Evolutionary conservation across 1,140 invertebrate genomes (phyloP).

Genomic region (Psix sp.): DNA sequence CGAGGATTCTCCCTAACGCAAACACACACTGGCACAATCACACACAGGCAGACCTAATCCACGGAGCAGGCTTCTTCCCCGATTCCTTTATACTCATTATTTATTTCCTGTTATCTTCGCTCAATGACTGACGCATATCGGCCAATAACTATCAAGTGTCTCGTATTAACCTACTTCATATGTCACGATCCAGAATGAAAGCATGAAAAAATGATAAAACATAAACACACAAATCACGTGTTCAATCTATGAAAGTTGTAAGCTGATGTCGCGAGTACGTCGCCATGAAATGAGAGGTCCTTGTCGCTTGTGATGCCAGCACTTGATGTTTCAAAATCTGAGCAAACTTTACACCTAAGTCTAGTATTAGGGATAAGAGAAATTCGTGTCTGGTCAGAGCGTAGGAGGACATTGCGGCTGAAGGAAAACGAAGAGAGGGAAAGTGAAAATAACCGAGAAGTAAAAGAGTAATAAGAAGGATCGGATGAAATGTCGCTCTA

Average conservation of each 20-base stretch:
- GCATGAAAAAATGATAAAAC: neutral
- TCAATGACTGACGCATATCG: conserved; percentile 35
- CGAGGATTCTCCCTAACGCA: conserved; percentile 48
- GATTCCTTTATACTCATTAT: neutral
- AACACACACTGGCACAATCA: conserved; percentile 1
- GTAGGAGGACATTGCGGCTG: conserved; percentile 1
- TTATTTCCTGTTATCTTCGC: conserved; percentile 3
- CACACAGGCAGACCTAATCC: conserved; percentile 9
- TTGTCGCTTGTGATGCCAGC: conserved; percentile 4
- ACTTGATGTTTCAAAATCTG: conserved; percentile 10
- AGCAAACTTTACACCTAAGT: conserved; percentile 44
- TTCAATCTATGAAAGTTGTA: neutral
- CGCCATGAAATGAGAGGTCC: neutral
- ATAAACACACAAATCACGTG: too few species aligned
- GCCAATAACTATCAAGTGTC: conserved; percentile 25
- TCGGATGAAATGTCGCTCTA: conserved; percentile 21
- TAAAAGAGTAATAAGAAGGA: conserved; percentile 10
- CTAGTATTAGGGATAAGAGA: conserved; percentile 18
- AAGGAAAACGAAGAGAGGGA: conserved; percentile 17
- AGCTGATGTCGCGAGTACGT: neutral
- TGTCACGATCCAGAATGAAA: conserved; percentile 1
- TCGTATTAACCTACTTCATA: conserved; percentile 33
- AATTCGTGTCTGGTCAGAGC: conserved; percentile 1
- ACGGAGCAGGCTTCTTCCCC: conserved; percentile 49
- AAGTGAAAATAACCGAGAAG: conserved; percentile 5